A percentile compares a stretch with the other conserved stretches of the same genome.
These are phyloP conservation scores for Hyles lineata DNA, from an alignment of 2,888 invertebrate species.

Conservation along the genomic window DNA sequence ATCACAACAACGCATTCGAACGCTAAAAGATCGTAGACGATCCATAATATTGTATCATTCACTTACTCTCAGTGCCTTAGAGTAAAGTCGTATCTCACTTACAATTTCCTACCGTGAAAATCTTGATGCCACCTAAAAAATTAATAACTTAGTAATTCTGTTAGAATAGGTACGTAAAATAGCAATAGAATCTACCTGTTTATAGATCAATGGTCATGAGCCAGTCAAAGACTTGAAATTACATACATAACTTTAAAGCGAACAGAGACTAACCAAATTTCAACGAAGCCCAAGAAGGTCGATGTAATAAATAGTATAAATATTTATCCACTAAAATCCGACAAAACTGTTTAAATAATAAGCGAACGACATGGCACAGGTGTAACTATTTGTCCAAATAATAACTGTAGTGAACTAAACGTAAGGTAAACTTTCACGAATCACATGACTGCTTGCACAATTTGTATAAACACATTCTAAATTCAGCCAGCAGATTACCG, in stretches of 20 bases:
- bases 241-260: not conserved
- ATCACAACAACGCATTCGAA: too few relatives aligned
- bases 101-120: too few relatives aligned
- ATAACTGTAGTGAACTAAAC: not conserved
- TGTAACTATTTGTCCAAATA: constrained; percentile 6
- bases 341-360: not conserved
- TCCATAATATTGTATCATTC: too few relatives aligned
- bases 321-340: not conserved
- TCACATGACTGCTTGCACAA: constrained; percentile 11
- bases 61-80: too few relatives aligned
- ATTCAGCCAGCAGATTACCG: constrained; percentile 24
- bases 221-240: not conserved
- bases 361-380: not conserved
- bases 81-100: too few relatives aligned
- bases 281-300: not conserved
- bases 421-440: constrained; percentile 7
- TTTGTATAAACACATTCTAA: not conserved
- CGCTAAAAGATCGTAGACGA: too few relatives aligned
- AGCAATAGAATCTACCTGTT: too few relatives aligned
- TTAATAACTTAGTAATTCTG: too few relatives aligned
- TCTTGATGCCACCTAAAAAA: too few relatives aligned
- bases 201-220: too few relatives aligned
- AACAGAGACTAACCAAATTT: not conserved
- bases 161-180: too few relatives aligned
- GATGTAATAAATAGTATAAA: not conserved